Base-by-base conservation (phyloP, 2,888 invertebrate genomes). In the Ferrisia virgata region DNA sequence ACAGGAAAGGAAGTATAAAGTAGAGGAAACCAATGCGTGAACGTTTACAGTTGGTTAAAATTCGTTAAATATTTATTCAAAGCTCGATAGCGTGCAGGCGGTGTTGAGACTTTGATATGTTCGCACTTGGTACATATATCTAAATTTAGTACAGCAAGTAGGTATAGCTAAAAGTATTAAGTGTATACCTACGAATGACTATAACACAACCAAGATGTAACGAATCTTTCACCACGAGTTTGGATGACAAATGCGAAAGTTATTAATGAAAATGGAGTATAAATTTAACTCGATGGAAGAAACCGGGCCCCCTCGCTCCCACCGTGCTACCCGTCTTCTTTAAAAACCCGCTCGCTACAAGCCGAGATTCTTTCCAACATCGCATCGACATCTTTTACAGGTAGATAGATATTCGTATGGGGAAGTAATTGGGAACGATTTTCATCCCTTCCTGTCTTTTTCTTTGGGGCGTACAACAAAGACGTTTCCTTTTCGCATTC, bases 31-130 rank as follows among this genome's bases (percentile, higher is more conserved):
- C 64, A 64, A 28, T 15, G 64, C 64, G 28, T 47, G 28, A 28
- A 64, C 64, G 64, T 64, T 64, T 64, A 64, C 64, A 28, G 64
- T 31, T 64, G 64, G 64, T 64, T 53, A 64, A 64, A 64, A 64
- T 64, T 64, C 64, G 28, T 64, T 64, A 64, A 64, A 64, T 64
- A 64, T 64, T 64, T 64, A 64, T 28, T 64, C 28, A 64, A 64
- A 25, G 64, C 64, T 64, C 64, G 64, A 58, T 58, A 58, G 1
- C 22, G 22, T 9, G 58, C 0, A 2, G 47, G 58, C 0, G 4
- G 47, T 2, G 47, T 22, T 53, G 15, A 13, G 64, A 64, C 64
- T 28, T 64, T 64, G 64, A 64, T 64, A 64, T 15, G n/a, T n/a
- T n/a, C n/a, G n/a, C n/a, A n/a, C n/a, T n/a, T n/a, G n/a, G n/a